These are phyloP conservation scores for Malurus splendens DNA, from an alignment of 2,797 vertebrate species.

Conservation along the genomic window DNA sequence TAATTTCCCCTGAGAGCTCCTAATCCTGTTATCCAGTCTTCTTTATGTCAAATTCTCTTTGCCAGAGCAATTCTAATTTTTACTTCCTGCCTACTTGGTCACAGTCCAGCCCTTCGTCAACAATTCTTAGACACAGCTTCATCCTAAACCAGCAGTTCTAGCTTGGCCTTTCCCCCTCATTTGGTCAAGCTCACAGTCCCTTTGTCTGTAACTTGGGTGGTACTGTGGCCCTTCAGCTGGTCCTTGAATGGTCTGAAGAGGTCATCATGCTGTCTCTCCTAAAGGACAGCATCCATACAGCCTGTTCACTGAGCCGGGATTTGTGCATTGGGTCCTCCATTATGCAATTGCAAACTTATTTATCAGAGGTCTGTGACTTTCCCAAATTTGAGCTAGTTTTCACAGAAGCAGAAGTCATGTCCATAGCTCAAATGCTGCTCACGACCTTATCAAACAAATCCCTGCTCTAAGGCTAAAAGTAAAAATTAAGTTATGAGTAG, in stretches of 20 bases:
- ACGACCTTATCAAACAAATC: neutral
- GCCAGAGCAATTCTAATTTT: constrained; percentile 5
- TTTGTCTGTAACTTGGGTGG: neutral
- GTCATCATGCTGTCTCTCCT: neutral
- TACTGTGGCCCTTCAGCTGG: neutral
- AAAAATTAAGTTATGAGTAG: neutral
- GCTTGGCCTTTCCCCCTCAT: neutral
- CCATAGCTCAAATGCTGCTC: neutral
- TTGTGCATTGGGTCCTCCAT: neutral
- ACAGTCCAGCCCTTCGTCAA: constrained; percentile 16
- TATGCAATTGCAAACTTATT: neutral
- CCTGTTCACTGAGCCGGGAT: neutral
- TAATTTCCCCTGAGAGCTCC: constrained; percentile 31
- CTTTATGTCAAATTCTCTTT: constrained; percentile 12
- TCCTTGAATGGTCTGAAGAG: neutral
- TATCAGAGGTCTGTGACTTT: neutral
- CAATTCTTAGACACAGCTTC: constrained; percentile 3
- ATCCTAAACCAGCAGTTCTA: neutral
- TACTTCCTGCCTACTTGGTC: constrained; percentile 52
- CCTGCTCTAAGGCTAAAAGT: neutral
- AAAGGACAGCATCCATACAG: neutral
- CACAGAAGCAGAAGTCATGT: neutral
- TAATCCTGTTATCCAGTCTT: constrained; percentile 48
- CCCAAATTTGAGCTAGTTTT: neutral
- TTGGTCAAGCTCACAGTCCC: neutral